Conservation (phyloP, 1,140 invertebrate genomes). For the Macrobrachium rosenbergii region DNA sequence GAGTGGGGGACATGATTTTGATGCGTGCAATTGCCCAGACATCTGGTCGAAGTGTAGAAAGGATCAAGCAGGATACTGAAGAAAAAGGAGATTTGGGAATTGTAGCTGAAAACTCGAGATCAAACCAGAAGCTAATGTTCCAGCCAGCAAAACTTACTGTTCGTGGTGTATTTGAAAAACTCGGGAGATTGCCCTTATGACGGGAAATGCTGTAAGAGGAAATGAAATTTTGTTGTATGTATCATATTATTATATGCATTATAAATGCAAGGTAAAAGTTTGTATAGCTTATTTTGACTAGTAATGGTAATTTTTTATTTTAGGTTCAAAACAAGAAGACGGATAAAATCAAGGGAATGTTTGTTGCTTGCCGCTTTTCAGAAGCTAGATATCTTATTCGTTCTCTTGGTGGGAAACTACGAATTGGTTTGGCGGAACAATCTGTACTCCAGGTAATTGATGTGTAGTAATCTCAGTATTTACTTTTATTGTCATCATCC, state of each 20-base stretch:
- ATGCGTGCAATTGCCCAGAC: slow-evolving; percentile 96
- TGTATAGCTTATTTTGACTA: too few relatives aligned
- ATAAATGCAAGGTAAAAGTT: too few relatives aligned
- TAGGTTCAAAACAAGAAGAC: slow-evolving; percentile 90
- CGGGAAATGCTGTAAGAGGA: slow-evolving; percentile 80
- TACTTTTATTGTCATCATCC: not conserved
- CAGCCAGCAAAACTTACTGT: slow-evolving; percentile 73
- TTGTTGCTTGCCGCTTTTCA: slow-evolving; percentile 90
- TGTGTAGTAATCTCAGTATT: slow-evolving; percentile 20
- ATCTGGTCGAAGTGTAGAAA: slow-evolving; percentile 87
- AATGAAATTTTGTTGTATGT: not conserved
- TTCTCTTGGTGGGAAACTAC: slow-evolving; percentile 92
- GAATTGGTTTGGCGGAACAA: slow-evolving; percentile 97
- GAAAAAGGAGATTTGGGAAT: slow-evolving; percentile 90
- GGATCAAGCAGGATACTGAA: slow-evolving; percentile 87
- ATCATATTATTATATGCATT: not conserved
- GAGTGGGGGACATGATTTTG: slow-evolving; percentile 92
- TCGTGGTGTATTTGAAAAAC: slow-evolving; percentile 83
- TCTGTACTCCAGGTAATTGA: slow-evolving; percentile 83
- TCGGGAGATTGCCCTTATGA: slow-evolving; percentile 93
- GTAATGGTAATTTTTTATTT: too few relatives aligned
- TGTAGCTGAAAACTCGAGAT: slow-evolving; percentile 92
- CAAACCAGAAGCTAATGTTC: slow-evolving; percentile 91
- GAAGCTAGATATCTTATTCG: slow-evolving; percentile 95
- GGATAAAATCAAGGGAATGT: slow-evolving; percentile 90